Conservation (phyloP, 2,113 vertebrate genomes). For the Girardinichthys multiradiatus region DNA sequence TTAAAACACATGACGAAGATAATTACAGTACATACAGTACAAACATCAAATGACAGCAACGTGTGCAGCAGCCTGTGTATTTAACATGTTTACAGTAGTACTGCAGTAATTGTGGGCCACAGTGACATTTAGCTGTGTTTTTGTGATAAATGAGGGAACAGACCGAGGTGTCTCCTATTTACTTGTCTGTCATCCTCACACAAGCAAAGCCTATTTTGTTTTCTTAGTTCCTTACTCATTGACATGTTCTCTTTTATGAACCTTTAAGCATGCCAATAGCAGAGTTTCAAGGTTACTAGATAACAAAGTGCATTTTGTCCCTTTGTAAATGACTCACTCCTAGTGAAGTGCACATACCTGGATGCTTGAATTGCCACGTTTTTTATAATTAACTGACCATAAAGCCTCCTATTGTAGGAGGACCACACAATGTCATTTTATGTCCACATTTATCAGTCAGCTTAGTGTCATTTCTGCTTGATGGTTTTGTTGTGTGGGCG, state of each 20-base stretch:
- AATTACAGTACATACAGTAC: neutral
- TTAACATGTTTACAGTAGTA: constrained; percentile 26
- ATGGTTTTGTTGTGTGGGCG: constrained; percentile 13
- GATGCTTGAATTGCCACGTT: constrained; percentile 39
- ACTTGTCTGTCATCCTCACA: neutral
- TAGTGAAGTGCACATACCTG: neutral
- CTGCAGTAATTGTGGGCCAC: neutral
- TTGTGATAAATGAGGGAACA: neutral
- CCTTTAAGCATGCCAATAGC: constrained; percentile 5
- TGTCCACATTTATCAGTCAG: constrained; percentile 7
- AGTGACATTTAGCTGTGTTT: constrained; percentile 9
- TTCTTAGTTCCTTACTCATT: neutral
- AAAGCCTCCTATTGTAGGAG: constrained; percentile 17
- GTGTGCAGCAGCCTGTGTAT: neutral
- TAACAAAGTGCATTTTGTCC: constrained; percentile 14
- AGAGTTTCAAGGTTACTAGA: constrained; percentile 28
- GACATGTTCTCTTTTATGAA: constrained; percentile 19
- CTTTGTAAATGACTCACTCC: constrained; percentile 36
- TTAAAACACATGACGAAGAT: neutral
- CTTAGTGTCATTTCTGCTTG: constrained; percentile 2
- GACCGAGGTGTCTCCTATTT: neutral
- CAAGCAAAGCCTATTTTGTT: constrained; percentile 1
- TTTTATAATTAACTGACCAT: constrained; percentile 9
- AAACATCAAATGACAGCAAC: constrained; percentile 24
- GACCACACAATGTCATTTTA: constrained; percentile 20